Evolutionary conservation across 2,888 invertebrate genomes (phyloP).

Genomic region (Nomada goodeniana): DNA sequence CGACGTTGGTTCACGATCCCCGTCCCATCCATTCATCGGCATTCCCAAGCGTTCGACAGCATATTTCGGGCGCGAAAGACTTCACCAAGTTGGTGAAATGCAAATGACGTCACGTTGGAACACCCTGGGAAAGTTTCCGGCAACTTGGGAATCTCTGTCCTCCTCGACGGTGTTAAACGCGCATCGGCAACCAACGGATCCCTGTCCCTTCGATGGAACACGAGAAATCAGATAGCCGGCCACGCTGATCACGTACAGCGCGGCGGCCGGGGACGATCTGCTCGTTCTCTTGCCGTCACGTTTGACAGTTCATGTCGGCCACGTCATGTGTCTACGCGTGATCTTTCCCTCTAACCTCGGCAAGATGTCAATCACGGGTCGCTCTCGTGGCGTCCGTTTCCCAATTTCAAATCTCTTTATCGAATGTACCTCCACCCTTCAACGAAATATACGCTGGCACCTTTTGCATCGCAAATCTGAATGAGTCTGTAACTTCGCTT

Average conservation of each 20-base stretch:
- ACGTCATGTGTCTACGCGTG: constrained; percentile 71
- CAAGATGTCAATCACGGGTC: constrained; percentile 63
- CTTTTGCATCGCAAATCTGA: neutral
- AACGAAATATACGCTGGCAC: neutral
- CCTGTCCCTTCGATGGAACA: constrained; percentile 37
- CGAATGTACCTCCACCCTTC: constrained; percentile 19
- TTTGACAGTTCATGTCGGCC: constrained; percentile 78
- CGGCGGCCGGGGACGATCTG: constrained; percentile 72
- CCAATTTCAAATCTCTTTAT: constrained; percentile 53
- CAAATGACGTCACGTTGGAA: constrained; percentile 73
- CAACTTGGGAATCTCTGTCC: constrained; percentile 13
- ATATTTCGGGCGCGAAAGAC: constrained; percentile 66
- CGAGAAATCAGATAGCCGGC: constrained; percentile 62
- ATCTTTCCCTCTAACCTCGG: constrained; percentile 62
- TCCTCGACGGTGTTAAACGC: constrained; percentile 27
- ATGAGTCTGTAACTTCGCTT: too few species aligned
- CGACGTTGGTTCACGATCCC: constrained; percentile 10
- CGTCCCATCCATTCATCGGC: constrained; percentile 3
- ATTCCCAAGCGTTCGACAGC: constrained; percentile 65
- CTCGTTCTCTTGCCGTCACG: constrained; percentile 73
- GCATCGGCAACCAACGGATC: constrained; percentile 20
- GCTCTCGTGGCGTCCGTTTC: constrained; percentile 53
- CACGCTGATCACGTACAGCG: constrained; percentile 76
- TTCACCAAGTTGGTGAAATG: constrained; percentile 75
- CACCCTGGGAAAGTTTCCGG: constrained; percentile 44